Evolutionary conservation across 2,797 vertebrate species (phyloP), one percentile per base, ranked within the genome.

Genomic region (Sebastes vulpes): DNA sequence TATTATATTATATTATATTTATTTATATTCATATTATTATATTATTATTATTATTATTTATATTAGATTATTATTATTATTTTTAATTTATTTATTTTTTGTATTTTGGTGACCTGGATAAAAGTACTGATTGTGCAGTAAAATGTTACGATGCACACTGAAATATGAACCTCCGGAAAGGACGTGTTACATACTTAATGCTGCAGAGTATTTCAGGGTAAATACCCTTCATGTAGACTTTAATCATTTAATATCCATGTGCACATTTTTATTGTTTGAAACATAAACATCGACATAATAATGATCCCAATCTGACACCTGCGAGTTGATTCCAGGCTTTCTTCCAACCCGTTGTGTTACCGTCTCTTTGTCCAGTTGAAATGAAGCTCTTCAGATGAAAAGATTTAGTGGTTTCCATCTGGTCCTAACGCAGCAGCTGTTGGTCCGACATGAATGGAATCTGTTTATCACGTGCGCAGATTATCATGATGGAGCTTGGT

Each of bases 341-440:
- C 16, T 18, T 59, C 58, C 28, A 52, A 2, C 4, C 32, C 32
- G 35, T 42, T 56, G 58, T 67, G 54, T 57, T 42, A 9, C 9
- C 10, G 3, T 65, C 16, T 56, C 57, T 70, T 79, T 84, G 48
- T 79, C 23, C 65, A 52, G 72, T 61, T 82, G 75, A 87, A 69
- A 50, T 83, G 69, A 57, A 61, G 71, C 56, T 72, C 64, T 79
- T 28, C n/a, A 67, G 53, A 72, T 83, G 50, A 78, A 80, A 67
- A 68, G 56, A 9, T 14, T 50, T 35, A 56, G 72, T 72, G 28
- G 63, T 83, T 72, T 52, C 54, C 72, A 80, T 71, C 81, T 86
- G 86, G 75, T 68, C 60, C 73, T 52, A 42, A 77, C 18, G 48
- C 65, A 52, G 84, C 83, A 81, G 90, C 83, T 88, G 80, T 46